Conservation (phyloP, 1,140 invertebrate genomes). For the Ptiloglossa arizonensis region DNA sequence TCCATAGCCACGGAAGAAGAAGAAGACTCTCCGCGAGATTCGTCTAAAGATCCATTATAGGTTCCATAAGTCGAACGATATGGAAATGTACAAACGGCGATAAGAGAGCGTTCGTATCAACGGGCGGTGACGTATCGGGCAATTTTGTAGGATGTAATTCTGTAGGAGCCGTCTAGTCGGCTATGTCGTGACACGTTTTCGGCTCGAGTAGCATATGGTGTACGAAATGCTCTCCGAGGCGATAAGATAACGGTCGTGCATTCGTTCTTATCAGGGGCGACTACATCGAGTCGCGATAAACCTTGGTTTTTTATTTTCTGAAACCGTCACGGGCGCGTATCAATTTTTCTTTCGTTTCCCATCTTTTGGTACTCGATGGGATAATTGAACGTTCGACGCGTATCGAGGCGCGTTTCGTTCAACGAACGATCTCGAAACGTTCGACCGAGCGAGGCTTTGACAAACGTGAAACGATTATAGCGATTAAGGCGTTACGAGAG, state of each 20-base stretch:
- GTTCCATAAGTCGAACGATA: too few relatives aligned
- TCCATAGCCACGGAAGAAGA: too few relatives aligned
- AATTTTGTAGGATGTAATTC: slow-evolving; percentile 58
- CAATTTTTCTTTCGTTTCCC: slow-evolving; percentile 36
- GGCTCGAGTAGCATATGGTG: slow-evolving; percentile 71
- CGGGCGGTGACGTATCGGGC: slow-evolving; percentile 37
- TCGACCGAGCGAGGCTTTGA: background rate
- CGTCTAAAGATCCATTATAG: too few relatives aligned
- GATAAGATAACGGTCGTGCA: slow-evolving; percentile 71
- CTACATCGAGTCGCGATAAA: slow-evolving; percentile 33
- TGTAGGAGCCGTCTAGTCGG: slow-evolving; percentile 44
- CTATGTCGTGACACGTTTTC: slow-evolving; percentile 57
- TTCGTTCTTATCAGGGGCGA: slow-evolving; percentile 67
- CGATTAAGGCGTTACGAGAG: background rate
- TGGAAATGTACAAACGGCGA: slow-evolving; percentile 32
- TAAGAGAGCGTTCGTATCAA: slow-evolving; percentile 38
- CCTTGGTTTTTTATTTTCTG: slow-evolving; percentile 32
- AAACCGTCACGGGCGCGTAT: slow-evolving; percentile 4
- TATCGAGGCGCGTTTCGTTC: background rate
- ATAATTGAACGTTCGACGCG: too few relatives aligned
- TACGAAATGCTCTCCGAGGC: slow-evolving; percentile 54
- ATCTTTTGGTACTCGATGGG: too few relatives aligned
- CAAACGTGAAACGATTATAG: background rate
- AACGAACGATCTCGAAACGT: background rate
- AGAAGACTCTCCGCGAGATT: too few relatives aligned